These are phyloP conservation scores for Allophyes oxyacanthae DNA, from an alignment of 2,888 invertebrate species.

Conservation along the genomic window DNA sequence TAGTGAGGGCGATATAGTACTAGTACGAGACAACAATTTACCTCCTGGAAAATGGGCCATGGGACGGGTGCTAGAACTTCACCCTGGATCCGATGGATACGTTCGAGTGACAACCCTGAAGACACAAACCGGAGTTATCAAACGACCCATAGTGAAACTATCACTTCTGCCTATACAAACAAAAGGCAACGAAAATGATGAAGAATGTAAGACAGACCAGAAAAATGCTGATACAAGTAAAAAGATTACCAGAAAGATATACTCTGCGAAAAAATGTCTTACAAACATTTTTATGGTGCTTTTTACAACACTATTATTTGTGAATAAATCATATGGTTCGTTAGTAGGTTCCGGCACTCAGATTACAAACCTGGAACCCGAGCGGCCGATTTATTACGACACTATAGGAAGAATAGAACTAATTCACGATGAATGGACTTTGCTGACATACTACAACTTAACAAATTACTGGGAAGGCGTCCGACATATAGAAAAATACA, in stretches of 20 bases:
- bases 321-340: background rate
- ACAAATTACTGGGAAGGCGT: no score
- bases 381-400: slow-evolving; percentile 11
- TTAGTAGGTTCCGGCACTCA: background rate
- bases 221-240: no score
- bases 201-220: background rate
- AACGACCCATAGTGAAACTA: slow-evolving; percentile 8
- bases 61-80: slow-evolving; percentile 1
- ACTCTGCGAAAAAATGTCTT: no score
- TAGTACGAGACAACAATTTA: slow-evolving; percentile 11
- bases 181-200: background rate
- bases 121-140: background rate
- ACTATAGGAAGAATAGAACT: slow-evolving; percentile 14
- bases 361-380: slow-evolving; percentile 3
- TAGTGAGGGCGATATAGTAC: slow-evolving; percentile 12
- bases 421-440: slow-evolving; percentile 39
- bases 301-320: background rate
- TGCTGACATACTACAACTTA: no score
- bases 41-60: slow-evolving; percentile 13
- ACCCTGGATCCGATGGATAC: slow-evolving; percentile 5
- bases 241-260: no score
- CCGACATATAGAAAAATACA: no score
- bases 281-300: no score
- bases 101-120: slow-evolving; percentile 5
- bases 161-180: background rate